These are phyloP conservation scores for Sinopyrophorus schimmeli DNA, from an alignment of 2,888 invertebrate genomes.

Conservation along the genomic window DNA sequence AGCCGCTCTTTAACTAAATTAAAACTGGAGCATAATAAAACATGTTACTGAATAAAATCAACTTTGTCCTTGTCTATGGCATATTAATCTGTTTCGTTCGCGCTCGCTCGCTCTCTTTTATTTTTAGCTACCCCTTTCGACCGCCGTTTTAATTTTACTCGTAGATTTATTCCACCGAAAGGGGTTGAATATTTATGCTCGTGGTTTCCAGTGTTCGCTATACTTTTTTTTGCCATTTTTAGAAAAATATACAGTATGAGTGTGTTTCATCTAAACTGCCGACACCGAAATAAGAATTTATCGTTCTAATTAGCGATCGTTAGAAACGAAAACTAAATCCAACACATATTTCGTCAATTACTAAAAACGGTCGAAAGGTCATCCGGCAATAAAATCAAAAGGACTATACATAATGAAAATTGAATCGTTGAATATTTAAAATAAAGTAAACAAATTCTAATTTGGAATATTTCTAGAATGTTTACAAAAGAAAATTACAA, in stretches of 20 bases:
- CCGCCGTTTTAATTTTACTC: slow-evolving; percentile 47
- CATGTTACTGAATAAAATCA: slow-evolving; percentile 41
- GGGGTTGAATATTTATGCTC: slow-evolving; percentile 46
- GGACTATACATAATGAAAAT: no score
- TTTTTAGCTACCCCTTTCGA: slow-evolving; percentile 44
- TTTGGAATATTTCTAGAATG: no score
- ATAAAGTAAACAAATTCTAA: no score
- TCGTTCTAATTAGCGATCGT: no score
- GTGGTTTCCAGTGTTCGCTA: slow-evolving; percentile 34
- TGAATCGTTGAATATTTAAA: no score
- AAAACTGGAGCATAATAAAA: slow-evolving; percentile 40
- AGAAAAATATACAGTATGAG: slow-evolving; percentile 20
- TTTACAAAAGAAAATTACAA: no score
- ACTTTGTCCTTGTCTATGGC: slow-evolving; percentile 37
- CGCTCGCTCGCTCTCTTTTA: slow-evolving; percentile 38
- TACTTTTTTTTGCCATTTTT: slow-evolving; percentile 27
- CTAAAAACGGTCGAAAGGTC: no score
- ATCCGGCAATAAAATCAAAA: no score
- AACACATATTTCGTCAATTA: no score
- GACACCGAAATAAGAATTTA: slow-evolving; percentile 24
- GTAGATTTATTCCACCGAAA: slow-evolving; percentile 47
- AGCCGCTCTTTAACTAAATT: slow-evolving; percentile 34
- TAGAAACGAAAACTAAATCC: no score
- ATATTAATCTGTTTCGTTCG: slow-evolving; percentile 38
- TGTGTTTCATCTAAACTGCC: slow-evolving; percentile 20